Evolutionary conservation across 1,140 invertebrate species (phyloP), one percentile per base, ranked within the genome.

Genomic region (Caenorhabditis inopinata): DNA sequence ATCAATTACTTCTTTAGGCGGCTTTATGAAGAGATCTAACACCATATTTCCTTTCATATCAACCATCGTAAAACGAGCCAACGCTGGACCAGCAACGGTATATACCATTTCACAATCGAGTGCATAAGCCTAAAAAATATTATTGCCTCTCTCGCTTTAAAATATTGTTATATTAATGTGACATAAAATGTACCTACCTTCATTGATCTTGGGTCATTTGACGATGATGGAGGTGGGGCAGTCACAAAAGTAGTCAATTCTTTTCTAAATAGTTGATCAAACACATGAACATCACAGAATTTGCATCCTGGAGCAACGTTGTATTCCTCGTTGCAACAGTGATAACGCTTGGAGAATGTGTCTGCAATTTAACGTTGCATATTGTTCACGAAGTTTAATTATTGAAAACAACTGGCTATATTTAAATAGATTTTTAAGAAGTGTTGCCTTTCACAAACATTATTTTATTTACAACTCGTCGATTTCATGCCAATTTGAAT

Each of bases 101-200:
- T 93, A 96, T 83, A 92, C 94, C 95, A 96, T 97, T 89, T 97
- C 95, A 87, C 95, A 95, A 87, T 97, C 95, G 0, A 96, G 84
- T 0, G 94, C 93, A 85, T 93, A 95, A 0, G 94, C 91, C 82
- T 83, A 47, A 80, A 81, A 1, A 75, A n/a, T n/a, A n/a, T n/a
- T n/a, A n/a, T n/a, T n/a, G n/a, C n/a, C n/a, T n/a, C n/a, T n/a
- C n/a, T n/a, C n/a, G n/a, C n/a, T n/a, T n/a, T n/a, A n/a, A n/a
- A n/a, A n/a, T n/a, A n/a, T n/a, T n/a, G n/a, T n/a, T n/a, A n/a
- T n/a, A n/a, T n/a, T n/a, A n/a, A n/a, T n/a, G n/a, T n/a, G n/a
- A n/a, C n/a, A n/a, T n/a, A n/a, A n/a, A n/a, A n/a, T n/a, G n/a
- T 1, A 45, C 16, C 47, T 1, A 83, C 76, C 27, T 80, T 83